These are phyloP conservation scores for Rutpela maculata DNA, from an alignment of 2,888 invertebrate genomes.

Conservation along the genomic window DNA sequence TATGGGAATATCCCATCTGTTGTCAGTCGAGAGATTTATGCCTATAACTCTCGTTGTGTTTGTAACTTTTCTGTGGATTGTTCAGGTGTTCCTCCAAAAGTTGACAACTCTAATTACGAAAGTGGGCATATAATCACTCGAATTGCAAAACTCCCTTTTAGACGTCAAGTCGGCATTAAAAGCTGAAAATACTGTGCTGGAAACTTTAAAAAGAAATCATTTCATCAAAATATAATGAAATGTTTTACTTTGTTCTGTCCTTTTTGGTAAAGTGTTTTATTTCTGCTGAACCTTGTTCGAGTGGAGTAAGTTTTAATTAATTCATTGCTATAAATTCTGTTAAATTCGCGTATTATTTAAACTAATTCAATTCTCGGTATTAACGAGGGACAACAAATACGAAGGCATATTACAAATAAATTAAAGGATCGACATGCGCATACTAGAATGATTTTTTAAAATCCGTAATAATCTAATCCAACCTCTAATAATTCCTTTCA, in stretches of 20 bases:
- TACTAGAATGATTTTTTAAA: no score
- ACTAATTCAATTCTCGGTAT: background rate
- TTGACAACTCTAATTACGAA: slow-evolving; percentile 54
- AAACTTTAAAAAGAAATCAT: slow-evolving; percentile 9
- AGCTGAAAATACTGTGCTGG: slow-evolving; percentile 17
- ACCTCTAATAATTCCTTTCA: no score
- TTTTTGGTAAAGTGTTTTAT: background rate
- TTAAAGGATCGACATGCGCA: no score
- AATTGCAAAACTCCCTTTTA: background rate
- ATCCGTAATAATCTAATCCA: no score
- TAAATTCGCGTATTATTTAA: background rate
- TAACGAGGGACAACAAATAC: no score
- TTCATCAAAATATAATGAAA: background rate
- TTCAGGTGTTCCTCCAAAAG: slow-evolving; percentile 52
- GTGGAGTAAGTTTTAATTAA: background rate
- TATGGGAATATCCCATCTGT: slow-evolving; percentile 50
- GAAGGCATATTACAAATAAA: no score
- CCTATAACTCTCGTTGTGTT: slow-evolving; percentile 48
- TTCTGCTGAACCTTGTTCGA: background rate
- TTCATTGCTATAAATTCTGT: background rate
- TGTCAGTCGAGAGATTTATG: slow-evolving; percentile 51
- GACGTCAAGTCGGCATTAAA: slow-evolving; percentile 18
- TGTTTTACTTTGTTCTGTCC: slow-evolving; percentile 8
- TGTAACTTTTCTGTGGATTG: slow-evolving; percentile 44
- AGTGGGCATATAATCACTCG: slow-evolving; percentile 40